Percentiles rank a stretch among this genome's conserved stretches.
These are phyloP conservation scores for Lontra canadensis DNA, from an alignment of 2,113 vertebrate species.

Conservation along the genomic window DNA sequence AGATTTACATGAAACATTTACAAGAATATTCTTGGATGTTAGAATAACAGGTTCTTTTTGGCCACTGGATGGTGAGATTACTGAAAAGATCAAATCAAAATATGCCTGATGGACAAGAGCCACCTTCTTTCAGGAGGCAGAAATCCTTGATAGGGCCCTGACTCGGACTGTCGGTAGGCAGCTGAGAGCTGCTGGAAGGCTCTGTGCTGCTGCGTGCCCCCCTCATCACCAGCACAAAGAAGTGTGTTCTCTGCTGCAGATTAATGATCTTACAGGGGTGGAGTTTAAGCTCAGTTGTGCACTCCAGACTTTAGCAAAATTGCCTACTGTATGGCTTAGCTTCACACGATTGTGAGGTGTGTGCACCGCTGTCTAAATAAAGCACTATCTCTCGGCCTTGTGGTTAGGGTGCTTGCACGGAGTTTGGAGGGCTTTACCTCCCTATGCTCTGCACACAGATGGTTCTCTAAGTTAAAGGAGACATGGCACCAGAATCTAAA, in stretches of 20 bases:
- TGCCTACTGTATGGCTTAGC: not conserved
- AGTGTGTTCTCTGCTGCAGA: not conserved
- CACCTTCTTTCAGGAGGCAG: not conserved
- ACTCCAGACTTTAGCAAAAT: not conserved
- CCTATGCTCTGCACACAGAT: not conserved
- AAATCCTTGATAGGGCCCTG: not conserved
- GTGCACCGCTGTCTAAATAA: not conserved
- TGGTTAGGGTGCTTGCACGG: not conserved
- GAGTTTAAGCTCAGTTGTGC: not conserved
- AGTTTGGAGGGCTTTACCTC: not conserved
- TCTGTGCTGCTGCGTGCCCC: rapidly evolving
- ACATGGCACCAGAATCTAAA: not conserved
- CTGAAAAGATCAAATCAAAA: not conserved
- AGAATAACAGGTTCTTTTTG: not conserved
- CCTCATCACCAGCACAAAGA: rapidly evolving
- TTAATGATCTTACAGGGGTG: not conserved
- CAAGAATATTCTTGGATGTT: not conserved
- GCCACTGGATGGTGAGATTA: not conserved
- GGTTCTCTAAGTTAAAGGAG: not conserved
- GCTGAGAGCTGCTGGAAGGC: not conserved
- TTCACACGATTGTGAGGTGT: not conserved
- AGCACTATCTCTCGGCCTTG: not conserved
- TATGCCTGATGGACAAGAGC: not conserved
- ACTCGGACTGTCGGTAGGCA: not conserved
- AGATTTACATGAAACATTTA: constrained; percentile 23